Base-by-base conservation (phyloP, 1,140 invertebrate species). In the Nylanderia fulva region DNA sequence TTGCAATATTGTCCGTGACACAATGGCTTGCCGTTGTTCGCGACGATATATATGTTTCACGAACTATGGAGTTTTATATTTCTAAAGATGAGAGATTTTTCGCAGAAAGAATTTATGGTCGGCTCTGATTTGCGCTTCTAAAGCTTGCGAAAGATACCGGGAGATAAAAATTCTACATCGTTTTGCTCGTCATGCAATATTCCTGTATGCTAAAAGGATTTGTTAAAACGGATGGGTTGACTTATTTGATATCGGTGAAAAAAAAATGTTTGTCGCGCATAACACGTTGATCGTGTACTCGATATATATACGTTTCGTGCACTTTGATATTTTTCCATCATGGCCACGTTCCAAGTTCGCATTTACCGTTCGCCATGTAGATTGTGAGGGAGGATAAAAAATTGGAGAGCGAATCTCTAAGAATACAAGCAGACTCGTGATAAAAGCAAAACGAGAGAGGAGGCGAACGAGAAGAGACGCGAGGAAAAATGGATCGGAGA, bases 21-120 rank as follows among this genome's bases (percentile, higher is more conserved):
- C 87, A 88, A 88, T 71, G 64, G 75, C 21, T 21, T 6, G 15
- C 86, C 42, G 60, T 88, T 88, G 64, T 75, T 63, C 52, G 7
- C 52, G 7, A 24, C 15, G 36, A 80, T 48, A 9, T 61, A 80
- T 48, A 9, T 61, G 69, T 29, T 84, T 69, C 54, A 24, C 36
- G n/a, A 29, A 5, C 58, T 61, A 29, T 39, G 0, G 13, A 7
- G 36, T 72, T 82, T 82, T 72, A 82, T 82, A 58, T 45, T 82
- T 82, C 36, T 58, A 42, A 82, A 21, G 36, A 42, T 29, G 52
- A 80, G 45, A 48, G 45, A 18, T 48, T 48, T 71, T 79, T 58
- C 39, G 27, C 27, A 27, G 18, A n/a, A 27, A 39, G 21, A 56
- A 82, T 42, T 80, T 80, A 80, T 15, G 24, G 33, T 24, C 15